Conservation (phyloP, 2,797 vertebrate genomes). For the Perodicticus potto region DNA sequence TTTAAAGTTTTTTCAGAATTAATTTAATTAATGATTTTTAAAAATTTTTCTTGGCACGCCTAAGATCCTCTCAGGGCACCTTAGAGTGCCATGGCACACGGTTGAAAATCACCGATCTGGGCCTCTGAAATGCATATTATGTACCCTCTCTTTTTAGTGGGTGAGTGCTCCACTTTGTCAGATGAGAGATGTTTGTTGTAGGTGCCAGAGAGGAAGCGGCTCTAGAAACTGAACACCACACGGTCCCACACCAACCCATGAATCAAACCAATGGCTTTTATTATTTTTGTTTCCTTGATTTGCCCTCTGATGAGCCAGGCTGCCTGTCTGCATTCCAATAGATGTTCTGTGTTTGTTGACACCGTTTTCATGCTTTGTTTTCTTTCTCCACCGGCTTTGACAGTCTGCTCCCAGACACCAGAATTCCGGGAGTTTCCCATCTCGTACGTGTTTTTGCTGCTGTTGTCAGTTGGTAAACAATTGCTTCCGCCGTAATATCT, state of each 20-base stretch:
- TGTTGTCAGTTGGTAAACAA: slow-evolving; percentile 4
- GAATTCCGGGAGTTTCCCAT: background rate
- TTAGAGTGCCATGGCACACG: no score
- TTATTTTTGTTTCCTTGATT: background rate
- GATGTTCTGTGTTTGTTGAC: slow-evolving; percentile 51
- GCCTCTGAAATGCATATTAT: background rate
- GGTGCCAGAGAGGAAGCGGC: slow-evolving; percentile 33
- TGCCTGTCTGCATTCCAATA: slow-evolving; percentile 30
- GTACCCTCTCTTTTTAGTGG: background rate
- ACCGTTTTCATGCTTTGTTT: slow-evolving; percentile 29
- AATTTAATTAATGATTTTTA: no score
- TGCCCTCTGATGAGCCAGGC: background rate
- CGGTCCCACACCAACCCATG: background rate
- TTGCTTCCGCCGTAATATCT: slow-evolving; percentile 34
- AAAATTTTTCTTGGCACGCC: no score
- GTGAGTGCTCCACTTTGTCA: background rate
- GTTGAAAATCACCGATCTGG: background rate
- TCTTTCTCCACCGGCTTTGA: slow-evolving; percentile 30
- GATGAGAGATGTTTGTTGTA: slow-evolving; percentile 24
- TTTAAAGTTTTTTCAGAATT: no score
- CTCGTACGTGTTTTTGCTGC: slow-evolving; percentile 26
- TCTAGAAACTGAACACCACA: background rate
- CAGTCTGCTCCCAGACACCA: background rate
- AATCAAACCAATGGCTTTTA: background rate
- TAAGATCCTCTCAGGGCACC: no score